These are phyloP conservation scores for Iguana delicatissima DNA, from an alignment of 2,797 vertebrate species.

Conservation along the genomic window DNA sequence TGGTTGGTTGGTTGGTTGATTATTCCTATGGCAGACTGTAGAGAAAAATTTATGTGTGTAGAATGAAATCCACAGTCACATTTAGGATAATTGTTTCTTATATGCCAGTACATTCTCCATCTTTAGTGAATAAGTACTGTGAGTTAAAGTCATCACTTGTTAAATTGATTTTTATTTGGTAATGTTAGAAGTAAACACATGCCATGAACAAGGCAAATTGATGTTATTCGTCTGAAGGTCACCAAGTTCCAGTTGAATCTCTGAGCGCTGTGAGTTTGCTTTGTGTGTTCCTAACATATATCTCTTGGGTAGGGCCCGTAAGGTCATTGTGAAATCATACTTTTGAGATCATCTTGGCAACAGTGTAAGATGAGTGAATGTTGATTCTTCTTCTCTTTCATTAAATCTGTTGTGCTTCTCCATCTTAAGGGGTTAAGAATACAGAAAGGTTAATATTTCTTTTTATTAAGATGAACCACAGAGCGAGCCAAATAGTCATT, in stretches of 20 bases:
- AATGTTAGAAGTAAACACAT: background rate
- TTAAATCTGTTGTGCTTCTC: background rate
- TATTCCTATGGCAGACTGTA: background rate
- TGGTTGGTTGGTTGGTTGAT: too few species aligned
- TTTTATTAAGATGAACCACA: background rate
- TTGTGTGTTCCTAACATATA: background rate
- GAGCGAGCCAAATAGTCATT: background rate
- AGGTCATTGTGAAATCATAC: background rate
- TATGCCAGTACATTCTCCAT: background rate
- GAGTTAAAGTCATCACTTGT: background rate
- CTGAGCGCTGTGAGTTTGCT: background rate
- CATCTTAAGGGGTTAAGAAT: background rate
- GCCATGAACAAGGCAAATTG: background rate
- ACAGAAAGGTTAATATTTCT: background rate
- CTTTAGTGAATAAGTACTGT: background rate
- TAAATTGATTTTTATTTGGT: background rate
- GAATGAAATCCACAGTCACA: background rate
- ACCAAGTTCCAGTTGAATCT: background rate
- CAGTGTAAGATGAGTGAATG: background rate
- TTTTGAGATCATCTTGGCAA: constrained; percentile 2
- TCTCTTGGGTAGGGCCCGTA: background rate
- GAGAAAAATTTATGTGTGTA: background rate
- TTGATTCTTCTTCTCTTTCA: background rate
- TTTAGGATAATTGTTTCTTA: background rate
- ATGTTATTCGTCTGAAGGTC: background rate